These are phyloP conservation scores for Ligdia adustata DNA, from an alignment of 2,888 invertebrate species.

Conservation along the genomic window DNA sequence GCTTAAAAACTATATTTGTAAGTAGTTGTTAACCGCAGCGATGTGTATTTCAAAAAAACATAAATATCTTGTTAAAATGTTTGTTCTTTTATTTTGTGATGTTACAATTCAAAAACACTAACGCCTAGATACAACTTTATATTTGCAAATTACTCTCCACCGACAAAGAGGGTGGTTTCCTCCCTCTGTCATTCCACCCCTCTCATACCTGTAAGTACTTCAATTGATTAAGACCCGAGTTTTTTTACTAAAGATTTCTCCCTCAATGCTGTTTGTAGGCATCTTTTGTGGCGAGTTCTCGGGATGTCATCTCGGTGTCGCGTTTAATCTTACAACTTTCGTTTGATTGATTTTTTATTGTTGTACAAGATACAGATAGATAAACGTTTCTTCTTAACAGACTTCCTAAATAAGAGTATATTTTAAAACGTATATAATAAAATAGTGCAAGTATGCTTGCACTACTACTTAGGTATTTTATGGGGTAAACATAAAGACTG, in stretches of 20 bases:
- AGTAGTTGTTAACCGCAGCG: too few species aligned
- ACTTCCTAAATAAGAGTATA: too few species aligned
- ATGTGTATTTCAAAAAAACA: too few species aligned
- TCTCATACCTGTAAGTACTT: constrained; percentile 22
- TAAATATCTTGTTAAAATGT: too few species aligned
- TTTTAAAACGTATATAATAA: too few species aligned
- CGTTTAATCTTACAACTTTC: constrained; percentile 16
- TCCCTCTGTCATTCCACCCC: constrained; percentile 9
- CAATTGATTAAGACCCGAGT: constrained; percentile 24
- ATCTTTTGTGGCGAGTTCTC: constrained; percentile 18
- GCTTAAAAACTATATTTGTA: too few species aligned
- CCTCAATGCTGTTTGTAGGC: constrained; percentile 7
- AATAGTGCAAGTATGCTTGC: too few species aligned
- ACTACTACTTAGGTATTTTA: too few species aligned
- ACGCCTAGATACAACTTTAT: too few species aligned
- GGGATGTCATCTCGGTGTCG: constrained; percentile 17
- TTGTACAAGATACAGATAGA: not conserved
- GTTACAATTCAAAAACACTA: too few species aligned
- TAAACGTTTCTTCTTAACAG: not conserved
- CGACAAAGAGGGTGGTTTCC: constrained; percentile 14
- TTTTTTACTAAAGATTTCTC: constrained; percentile 8
- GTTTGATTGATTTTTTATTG: constrained; percentile 19
- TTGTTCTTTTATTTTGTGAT: too few species aligned
- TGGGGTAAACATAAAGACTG: too few species aligned
- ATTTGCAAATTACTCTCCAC: constrained; percentile 19